Conservation (phyloP, 1,140 invertebrate genomes). For the Camponotus vicinus region DNA sequence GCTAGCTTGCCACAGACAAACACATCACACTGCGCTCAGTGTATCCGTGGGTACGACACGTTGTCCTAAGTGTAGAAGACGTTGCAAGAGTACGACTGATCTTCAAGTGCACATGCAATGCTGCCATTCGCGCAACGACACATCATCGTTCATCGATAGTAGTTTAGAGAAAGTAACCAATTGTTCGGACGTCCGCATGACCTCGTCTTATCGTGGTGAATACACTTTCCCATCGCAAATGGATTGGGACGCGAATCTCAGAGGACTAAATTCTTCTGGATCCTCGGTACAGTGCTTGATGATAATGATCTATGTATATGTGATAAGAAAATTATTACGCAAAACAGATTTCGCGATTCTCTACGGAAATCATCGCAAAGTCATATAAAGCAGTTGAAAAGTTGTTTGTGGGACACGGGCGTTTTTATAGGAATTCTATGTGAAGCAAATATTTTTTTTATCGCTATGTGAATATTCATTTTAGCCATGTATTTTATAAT, state of each 20-base stretch:
- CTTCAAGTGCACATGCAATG: constrained; percentile 91
- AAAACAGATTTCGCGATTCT: neutral
- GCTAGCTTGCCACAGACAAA: constrained; percentile 81
- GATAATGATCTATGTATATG: constrained; percentile 59
- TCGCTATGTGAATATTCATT: constrained; percentile 30
- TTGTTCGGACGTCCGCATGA: constrained; percentile 75
- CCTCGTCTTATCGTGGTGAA: constrained; percentile 78
- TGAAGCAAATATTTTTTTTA: constrained; percentile 9
- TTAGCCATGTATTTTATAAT: constrained; percentile 25
- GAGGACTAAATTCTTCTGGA: constrained; percentile 79
- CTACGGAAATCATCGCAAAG: neutral
- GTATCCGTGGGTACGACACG: constrained; percentile 90
- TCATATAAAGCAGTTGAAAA: constrained; percentile 21
- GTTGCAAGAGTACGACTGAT: constrained; percentile 93
- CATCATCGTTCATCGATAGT: constrained; percentile 72
- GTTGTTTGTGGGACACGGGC: constrained; percentile 8
- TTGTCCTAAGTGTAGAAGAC: constrained; percentile 94
- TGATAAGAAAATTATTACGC: constrained; percentile 26
- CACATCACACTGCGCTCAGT: constrained; percentile 83
- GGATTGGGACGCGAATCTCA: constrained; percentile 80
- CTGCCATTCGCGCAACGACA: constrained; percentile 87
- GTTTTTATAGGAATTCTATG: neutral
- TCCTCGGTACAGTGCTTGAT: constrained; percentile 78
- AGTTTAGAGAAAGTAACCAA: constrained; percentile 80
- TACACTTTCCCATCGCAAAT: constrained; percentile 81